Base-by-base conservation (phyloP, 2,113 vertebrate genomes). In the Catagonus wagneri region DNA sequence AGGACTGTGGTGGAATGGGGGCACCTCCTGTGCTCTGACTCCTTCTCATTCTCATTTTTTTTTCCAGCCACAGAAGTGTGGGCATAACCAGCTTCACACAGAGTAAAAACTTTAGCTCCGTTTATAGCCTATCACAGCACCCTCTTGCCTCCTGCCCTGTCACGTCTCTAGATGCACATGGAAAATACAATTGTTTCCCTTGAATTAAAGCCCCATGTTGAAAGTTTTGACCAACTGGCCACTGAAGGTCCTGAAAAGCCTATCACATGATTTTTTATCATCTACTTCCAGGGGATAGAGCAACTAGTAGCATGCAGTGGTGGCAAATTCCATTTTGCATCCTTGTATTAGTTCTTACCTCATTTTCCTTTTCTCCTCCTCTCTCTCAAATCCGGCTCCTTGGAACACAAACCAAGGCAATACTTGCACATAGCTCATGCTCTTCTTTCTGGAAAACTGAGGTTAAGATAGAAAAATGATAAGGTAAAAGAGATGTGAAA, bases 21-120 rank as follows among this genome's bases (percentile, higher is more conserved):
- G 20, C 3, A 54, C 2, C 39, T 92, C 4, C 4, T 36, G 3
- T 1, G 0, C 4, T 13, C 3, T 63, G 14, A 74, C 11, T 7
- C 54, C 23, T 2, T 39, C 12, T 52, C 39, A 14, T 15, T 44
- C 22, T 69, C 54, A 7, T 25, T 56, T 61, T 44, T 17, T 54
- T 39, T 12, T 27, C 17, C 23, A 83, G 20, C 20, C 52, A 20
- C 17, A 29, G 3, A 1, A 29, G 2, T 61, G 12, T 32, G 2
- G 5, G 1, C 14, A 10, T 16, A 32, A 34, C 10, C 7, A 32
- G 22, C 2, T 19, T 52, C 25, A 68, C 3, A 16, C 1, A 68
- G 23, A 72, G 2, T 32, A 1, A 12, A 65, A 23, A 15, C 5
- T 34, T 56, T 10, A 36, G 1, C 3, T 68, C 23, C 13, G 32